A percentile compares a stretch with the other conserved stretches of the same genome.
phyloP scores from a whole-genome alignment of 2,888 invertebrate genomes.

The Polymixis lichenea region DNA sequence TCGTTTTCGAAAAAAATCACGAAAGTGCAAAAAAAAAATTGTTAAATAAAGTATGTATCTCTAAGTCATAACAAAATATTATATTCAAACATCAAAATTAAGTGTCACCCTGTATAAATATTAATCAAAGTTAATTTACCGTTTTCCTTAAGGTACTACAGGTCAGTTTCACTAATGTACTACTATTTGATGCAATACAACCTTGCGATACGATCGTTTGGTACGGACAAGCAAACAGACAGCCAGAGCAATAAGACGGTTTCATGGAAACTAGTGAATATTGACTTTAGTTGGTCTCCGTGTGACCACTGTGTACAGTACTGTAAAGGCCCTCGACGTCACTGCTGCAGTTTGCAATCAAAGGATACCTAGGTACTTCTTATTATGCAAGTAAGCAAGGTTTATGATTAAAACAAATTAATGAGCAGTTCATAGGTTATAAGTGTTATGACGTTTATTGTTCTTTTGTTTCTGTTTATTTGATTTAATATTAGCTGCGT shows the following conservation, averaged over 20 bases:
- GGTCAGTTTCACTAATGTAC: neutral
- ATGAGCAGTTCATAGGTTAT: neutral
- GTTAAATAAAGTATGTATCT: too few species aligned
- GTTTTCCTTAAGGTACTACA: neutral
- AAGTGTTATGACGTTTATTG: neutral
- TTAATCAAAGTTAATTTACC: neutral
- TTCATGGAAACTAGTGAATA: neutral
- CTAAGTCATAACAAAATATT: too few species aligned
- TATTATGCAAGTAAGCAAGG: neutral
- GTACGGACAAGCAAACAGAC: conserved; percentile 5
- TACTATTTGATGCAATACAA: neutral
- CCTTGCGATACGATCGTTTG: neutral
- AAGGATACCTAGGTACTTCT: neutral
- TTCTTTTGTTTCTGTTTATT: neutral
- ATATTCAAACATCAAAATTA: neutral
- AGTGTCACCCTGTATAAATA: neutral
- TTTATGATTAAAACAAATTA: neutral
- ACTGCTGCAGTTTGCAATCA: neutral
- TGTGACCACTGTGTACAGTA: conserved; percentile 15
- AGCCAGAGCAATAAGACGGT: neutral
- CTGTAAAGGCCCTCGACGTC: neutral
- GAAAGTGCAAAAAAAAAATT: too few species aligned
- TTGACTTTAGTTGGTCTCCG: neutral
- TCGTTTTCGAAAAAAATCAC: neutral
- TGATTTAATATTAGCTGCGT: too few species aligned